These are phyloP conservation scores for Cartodere bifasciata DNA, from an alignment of 2,888 invertebrate species.

Conservation along the genomic window DNA sequence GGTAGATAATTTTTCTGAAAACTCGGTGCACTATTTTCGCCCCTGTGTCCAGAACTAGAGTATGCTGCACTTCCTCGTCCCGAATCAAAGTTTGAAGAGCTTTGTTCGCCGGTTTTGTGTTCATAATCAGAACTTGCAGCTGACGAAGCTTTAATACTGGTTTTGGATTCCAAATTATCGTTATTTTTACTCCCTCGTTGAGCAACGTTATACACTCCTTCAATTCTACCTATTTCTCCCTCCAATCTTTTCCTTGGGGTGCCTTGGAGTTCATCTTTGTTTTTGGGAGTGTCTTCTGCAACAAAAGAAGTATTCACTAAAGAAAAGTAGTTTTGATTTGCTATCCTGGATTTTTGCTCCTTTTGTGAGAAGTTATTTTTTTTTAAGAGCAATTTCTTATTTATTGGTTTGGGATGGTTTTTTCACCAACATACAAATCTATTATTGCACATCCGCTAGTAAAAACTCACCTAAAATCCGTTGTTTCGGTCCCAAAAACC, in stretches of 20 bases:
- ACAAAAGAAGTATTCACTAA: slow-evolving; percentile 15
- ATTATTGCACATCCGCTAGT: no score
- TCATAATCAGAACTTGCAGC: slow-evolving; percentile 62
- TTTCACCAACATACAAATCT: no score
- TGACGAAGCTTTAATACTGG: slow-evolving; percentile 41
- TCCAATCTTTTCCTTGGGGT: slow-evolving; percentile 29
- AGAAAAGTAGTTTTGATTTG: slow-evolving; percentile 2
- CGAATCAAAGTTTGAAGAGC: slow-evolving; percentile 62
- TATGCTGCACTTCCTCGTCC: slow-evolving; percentile 71
- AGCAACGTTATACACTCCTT: slow-evolving; percentile 47
- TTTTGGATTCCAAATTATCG: slow-evolving; percentile 35
- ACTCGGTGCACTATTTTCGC: slow-evolving; percentile 29
- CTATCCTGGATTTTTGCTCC: slow-evolving; percentile 14
- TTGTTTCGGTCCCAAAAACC: slow-evolving; percentile 43
- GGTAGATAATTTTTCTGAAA: no score
- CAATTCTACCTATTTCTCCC: slow-evolving; percentile 32
- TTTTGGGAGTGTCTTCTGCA: slow-evolving; percentile 21
- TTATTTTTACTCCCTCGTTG: slow-evolving; percentile 37
- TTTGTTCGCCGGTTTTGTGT: slow-evolving; percentile 60
- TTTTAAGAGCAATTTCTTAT: slow-evolving; percentile 20
- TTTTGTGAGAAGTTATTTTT: slow-evolving; percentile 23
- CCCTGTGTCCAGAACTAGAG: slow-evolving; percentile 46
- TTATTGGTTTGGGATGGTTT: slow-evolving; percentile 20
- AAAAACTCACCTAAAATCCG: no score
- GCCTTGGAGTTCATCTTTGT: slow-evolving; percentile 27